Evolutionary conservation across 2,888 invertebrate species (phyloP).

Genomic region (Pyrrhopygopsis socrates): DNA sequence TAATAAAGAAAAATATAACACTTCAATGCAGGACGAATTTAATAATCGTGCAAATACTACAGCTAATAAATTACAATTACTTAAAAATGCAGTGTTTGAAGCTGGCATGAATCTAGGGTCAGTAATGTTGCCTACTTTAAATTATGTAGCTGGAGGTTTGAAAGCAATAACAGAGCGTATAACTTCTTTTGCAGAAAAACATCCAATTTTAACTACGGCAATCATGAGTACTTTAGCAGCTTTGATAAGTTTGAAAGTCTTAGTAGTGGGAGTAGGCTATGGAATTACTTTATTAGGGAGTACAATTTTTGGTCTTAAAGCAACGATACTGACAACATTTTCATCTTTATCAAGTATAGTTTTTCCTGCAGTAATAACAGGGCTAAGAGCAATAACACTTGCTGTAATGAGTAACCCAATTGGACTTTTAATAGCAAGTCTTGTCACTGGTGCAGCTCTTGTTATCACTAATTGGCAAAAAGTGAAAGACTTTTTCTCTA

Average conservation of each 20-base stretch:
- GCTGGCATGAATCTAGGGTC: conserved; percentile 22
- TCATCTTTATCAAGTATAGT: neutral
- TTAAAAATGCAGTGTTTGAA: conserved; percentile 20
- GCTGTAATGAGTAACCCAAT: neutral
- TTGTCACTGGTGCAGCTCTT: neutral
- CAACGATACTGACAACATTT: neutral
- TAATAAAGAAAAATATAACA: conserved; percentile 8
- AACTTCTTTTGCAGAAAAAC: conserved; percentile 22
- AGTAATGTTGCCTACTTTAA: conserved; percentile 22
- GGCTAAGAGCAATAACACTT: neutral
- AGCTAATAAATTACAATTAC: conserved; percentile 27
- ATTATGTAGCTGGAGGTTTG: conserved; percentile 17
- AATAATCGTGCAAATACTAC: conserved; percentile 18
- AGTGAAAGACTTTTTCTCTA: neutral
- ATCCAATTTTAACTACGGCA: conserved; percentile 17
- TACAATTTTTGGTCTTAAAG: conserved; percentile 3
- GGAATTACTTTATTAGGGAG: conserved; percentile 4
- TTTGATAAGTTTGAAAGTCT: conserved; percentile 8
- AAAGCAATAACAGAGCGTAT: conserved; percentile 14
- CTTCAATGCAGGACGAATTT: conserved; percentile 15
- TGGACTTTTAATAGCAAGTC: neutral
- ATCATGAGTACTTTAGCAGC: conserved; percentile 18
- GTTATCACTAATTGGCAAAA: neutral
- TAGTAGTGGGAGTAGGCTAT: conserved; percentile 14
- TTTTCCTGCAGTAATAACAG: conserved; percentile 1